A percentile compares a stretch with the other conserved stretches of the same genome.
These are phyloP conservation scores for Scaptomyza tumidula DNA, from an alignment of 2,888 invertebrate species.

Conservation along the genomic window DNA sequence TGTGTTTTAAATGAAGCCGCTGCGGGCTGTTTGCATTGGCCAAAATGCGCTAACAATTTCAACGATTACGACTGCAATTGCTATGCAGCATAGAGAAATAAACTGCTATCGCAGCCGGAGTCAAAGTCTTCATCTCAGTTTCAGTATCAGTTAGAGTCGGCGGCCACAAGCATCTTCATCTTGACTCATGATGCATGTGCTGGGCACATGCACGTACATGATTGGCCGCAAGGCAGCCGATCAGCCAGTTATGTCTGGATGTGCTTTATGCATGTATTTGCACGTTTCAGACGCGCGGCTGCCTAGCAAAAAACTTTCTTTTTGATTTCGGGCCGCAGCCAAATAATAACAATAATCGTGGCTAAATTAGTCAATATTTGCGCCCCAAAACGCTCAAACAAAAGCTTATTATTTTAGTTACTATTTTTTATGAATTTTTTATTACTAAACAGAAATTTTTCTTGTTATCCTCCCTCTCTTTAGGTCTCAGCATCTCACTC, in stretches of 20 bases:
- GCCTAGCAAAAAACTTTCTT: slow-evolving; percentile 62
- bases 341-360: slow-evolving; percentile 81
- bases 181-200: slow-evolving; percentile 69
- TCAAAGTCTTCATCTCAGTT: slow-evolving; percentile 19
- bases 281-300: slow-evolving; percentile 36
- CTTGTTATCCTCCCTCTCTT: slow-evolving; percentile 14
- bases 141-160: slow-evolving; percentile 4
- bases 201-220: slow-evolving; percentile 72
- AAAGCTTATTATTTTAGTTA: slow-evolving; percentile 72
- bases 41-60: slow-evolving; percentile 80
- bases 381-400: slow-evolving; percentile 68
- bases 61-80: slow-evolving; percentile 76
- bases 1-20: slow-evolving; percentile 75
- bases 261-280: slow-evolving; percentile 48
- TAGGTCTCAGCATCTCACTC: slow-evolving; percentile 4
- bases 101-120: slow-evolving; percentile 40
- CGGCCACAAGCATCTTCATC: slow-evolving; percentile 72
- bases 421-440: slow-evolving; percentile 38
- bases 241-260: slow-evolving; percentile 38
- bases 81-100: slow-evolving; percentile 61
- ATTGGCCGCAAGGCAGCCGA: slow-evolving; percentile 74
- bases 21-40: slow-evolving; percentile 75
- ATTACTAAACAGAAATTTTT: slow-evolving; percentile 10
- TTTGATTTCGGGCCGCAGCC: slow-evolving; percentile 46
- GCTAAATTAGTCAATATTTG: slow-evolving; percentile 82